Evolutionary conservation across 2,113 vertebrate genomes (phyloP).

Genomic region (Oceanites oceanicus): DNA sequence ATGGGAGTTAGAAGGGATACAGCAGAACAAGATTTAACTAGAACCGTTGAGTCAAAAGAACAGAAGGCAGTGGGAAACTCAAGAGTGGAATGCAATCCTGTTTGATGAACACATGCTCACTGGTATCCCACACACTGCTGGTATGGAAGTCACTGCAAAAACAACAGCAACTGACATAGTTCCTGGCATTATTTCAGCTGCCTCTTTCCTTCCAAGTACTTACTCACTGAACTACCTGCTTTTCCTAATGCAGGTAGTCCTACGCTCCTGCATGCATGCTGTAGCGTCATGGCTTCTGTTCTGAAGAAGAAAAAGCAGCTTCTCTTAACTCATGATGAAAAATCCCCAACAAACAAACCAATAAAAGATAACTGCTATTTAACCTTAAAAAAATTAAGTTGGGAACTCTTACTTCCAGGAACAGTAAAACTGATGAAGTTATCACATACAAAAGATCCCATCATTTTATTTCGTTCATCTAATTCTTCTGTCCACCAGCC

Average conservation of each 20-base stretch:
- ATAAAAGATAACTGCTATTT: neutral
- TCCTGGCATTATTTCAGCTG: neutral
- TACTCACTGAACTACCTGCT: neutral
- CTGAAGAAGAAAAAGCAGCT: neutral
- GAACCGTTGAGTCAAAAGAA: neutral
- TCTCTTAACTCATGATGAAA: neutral
- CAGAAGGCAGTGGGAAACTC: neutral
- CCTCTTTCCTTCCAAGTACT: neutral
- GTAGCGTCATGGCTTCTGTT: neutral
- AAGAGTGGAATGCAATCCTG: neutral
- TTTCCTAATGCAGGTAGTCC: fast-evolving
- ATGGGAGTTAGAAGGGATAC: neutral
- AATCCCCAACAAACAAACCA: fast-evolving
- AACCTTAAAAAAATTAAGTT: neutral
- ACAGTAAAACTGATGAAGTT: neutral
- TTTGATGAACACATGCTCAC: neutral
- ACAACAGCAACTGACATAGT: neutral
- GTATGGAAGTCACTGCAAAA: neutral
- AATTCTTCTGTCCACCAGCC: neutral
- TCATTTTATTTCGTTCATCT: neutral
- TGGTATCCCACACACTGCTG: neutral
- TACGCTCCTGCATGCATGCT: fast-evolving
- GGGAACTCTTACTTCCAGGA: neutral
- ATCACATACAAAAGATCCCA: fast-evolving
- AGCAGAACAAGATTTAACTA: neutral